These are phyloP conservation scores for Aelia acuminata DNA, from an alignment of 2,888 invertebrate genomes.

Conservation along the genomic window DNA sequence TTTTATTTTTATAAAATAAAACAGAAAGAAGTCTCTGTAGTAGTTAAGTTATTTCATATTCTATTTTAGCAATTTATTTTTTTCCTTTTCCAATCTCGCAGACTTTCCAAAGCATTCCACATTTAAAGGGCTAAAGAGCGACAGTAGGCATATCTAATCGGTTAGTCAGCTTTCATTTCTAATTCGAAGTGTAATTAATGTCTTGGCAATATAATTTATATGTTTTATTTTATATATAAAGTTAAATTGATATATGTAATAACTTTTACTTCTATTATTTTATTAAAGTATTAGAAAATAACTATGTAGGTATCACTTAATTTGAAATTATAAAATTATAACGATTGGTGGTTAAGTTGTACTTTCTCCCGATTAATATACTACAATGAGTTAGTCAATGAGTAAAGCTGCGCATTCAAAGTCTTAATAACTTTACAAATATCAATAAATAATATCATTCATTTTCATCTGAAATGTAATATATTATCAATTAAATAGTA, in stretches of 20 bases:
- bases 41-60: too few relatives aligned
- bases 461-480: too few relatives aligned
- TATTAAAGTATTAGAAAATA: not conserved
- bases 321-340: not conserved
- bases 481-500: too few relatives aligned
- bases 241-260: not conserved
- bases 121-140: not conserved
- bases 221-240: not conserved
- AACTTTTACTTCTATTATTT: too few relatives aligned
- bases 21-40: too few relatives aligned
- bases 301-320: too few relatives aligned
- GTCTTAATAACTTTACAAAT: too few relatives aligned
- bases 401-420: not conserved
- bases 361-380: not conserved
- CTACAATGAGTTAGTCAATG: not conserved
- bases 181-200: not conserved
- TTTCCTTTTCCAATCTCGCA: not conserved
- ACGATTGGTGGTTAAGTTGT: not conserved
- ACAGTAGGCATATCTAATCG: not conserved
- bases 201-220: not conserved
- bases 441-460: too few relatives aligned
- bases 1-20: too few relatives aligned
- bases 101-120: not conserved
- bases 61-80: too few relatives aligned
- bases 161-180: not conserved